Conservation (phyloP, 1,140 invertebrate genomes). For the Dryas iulia region DNA sequence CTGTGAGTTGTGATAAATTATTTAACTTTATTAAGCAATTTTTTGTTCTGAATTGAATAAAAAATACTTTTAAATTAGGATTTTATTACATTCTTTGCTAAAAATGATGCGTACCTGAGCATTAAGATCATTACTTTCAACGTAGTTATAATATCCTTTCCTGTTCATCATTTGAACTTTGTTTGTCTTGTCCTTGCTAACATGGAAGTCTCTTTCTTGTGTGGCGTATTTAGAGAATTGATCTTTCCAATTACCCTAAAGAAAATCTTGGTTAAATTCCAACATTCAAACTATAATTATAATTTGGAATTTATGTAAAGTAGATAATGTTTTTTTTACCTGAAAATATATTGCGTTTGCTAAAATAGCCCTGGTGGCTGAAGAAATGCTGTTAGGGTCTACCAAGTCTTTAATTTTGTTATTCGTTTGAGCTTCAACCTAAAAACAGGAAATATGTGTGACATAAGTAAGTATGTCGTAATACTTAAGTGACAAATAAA, state of each 20-base stretch:
- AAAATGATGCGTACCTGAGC: conserved; percentile 61
- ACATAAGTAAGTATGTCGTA: too few relatives aligned
- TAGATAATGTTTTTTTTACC: conserved; percentile 39
- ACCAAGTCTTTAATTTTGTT: conserved; percentile 86
- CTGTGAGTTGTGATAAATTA: conserved; percentile 28
- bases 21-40: too few relatives aligned
- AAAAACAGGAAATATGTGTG: conserved; percentile 23
- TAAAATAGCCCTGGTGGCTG: conserved; percentile 83
- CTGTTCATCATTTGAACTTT: conserved; percentile 57
- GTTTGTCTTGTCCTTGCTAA: conserved; percentile 46
- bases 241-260: conserved; percentile 58
- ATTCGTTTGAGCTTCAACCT: conserved; percentile 86
- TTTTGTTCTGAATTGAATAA: too few relatives aligned
- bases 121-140: conserved; percentile 50
- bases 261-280: background rate
- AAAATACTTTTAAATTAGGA: too few relatives aligned
- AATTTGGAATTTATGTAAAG: too few relatives aligned
- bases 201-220: conserved; percentile 49
- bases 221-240: conserved; percentile 46
- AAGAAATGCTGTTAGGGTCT: conserved; percentile 71
- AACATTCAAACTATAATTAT: too few relatives aligned
- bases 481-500: too few relatives aligned
- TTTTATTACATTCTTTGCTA: too few relatives aligned
- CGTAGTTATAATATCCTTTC: conserved; percentile 46
- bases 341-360: conserved; percentile 66